phyloP scores from a whole-genome alignment of 2,113 vertebrate genomes.

The Calcarius ornatus region DNA sequence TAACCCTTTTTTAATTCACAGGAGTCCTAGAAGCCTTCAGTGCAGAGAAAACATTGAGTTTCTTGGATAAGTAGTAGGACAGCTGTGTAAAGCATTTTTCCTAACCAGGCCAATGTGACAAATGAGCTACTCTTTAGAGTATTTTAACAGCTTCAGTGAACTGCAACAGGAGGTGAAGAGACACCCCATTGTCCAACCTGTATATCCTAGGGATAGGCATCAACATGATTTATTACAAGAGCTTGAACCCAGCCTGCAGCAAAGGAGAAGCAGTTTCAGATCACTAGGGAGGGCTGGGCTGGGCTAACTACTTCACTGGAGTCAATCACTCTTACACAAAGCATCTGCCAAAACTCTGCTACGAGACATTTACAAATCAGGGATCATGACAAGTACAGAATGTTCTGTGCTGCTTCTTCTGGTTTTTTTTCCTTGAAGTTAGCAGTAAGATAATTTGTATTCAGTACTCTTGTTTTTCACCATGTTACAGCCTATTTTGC shows the following conservation, averaged over 20 bases:
- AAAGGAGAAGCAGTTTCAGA: slow-evolving; percentile 15
- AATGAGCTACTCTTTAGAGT: background rate
- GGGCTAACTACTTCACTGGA: background rate
- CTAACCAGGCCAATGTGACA: background rate
- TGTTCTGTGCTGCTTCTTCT: background rate
- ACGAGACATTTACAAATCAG: background rate
- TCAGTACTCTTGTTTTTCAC: background rate
- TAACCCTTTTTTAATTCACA: background rate
- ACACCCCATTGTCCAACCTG: background rate
- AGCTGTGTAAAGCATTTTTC: background rate
- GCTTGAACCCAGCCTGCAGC: slow-evolving; percentile 13
- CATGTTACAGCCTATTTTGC: background rate
- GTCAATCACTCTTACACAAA: slow-evolving; percentile 42
- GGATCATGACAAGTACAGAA: slow-evolving; percentile 21
- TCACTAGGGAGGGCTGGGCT: background rate
- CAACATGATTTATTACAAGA: slow-evolving; percentile 2
- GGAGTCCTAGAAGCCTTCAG: background rate
- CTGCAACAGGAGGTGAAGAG: slow-evolving; percentile 10
- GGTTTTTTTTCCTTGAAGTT: background rate
- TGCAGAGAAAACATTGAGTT: background rate
- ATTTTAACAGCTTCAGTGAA: slow-evolving; percentile 15
- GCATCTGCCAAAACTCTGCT: slow-evolving; percentile 33
- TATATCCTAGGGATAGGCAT: background rate
- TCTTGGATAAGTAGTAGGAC: background rate
- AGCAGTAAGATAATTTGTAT: slow-evolving; percentile 6